Conservation (phyloP, 1,140 invertebrate genomes). For the Vanessa atalanta region DNA sequence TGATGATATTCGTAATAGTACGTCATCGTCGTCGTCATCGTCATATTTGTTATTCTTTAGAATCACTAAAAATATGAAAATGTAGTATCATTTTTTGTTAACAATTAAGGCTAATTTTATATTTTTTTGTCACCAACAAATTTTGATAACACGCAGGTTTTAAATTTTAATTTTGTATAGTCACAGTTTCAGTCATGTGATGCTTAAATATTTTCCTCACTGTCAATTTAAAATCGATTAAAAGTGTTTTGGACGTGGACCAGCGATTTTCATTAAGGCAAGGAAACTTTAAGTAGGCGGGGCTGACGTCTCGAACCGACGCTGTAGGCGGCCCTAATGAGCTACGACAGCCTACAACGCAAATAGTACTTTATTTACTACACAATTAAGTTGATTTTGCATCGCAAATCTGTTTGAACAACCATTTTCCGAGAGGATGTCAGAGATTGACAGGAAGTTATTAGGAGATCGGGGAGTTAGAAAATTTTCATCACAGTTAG, state of each 20-base stretch:
- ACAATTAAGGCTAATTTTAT: too few relatives aligned
- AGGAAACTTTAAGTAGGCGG: constrained; percentile 54
- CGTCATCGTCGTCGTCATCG: too few relatives aligned
- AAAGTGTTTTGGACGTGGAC: constrained; percentile 52
- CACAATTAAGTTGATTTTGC: constrained; percentile 42
- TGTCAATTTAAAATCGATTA: constrained; percentile 48
- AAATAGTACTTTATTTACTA: constrained; percentile 53
- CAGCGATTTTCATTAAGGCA: constrained; percentile 60
- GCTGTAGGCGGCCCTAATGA: constrained; percentile 67
- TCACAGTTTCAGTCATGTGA: neutral
- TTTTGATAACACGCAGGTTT: too few relatives aligned
- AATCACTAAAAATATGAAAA: too few relatives aligned
- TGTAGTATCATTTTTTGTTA: too few relatives aligned
- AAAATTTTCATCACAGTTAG: constrained; percentile 35
- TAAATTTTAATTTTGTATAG: neutral
- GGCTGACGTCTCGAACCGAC: constrained; percentile 51
- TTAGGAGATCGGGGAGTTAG: constrained; percentile 41
- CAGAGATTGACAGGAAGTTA: constrained; percentile 55
- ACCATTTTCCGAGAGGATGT: constrained; percentile 48
- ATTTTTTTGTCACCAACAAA: too few relatives aligned
- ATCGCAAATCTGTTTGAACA: constrained; percentile 38
- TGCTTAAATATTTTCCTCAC: constrained; percentile 21
- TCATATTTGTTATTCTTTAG: too few relatives aligned
- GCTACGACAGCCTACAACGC: constrained; percentile 39
- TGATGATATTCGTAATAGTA: too few relatives aligned